A percentile compares a stretch with the other conserved stretches of the same genome.
These are phyloP conservation scores for Drosophila helvetica DNA, from an alignment of 2,888 invertebrate species.

Conservation along the genomic window DNA sequence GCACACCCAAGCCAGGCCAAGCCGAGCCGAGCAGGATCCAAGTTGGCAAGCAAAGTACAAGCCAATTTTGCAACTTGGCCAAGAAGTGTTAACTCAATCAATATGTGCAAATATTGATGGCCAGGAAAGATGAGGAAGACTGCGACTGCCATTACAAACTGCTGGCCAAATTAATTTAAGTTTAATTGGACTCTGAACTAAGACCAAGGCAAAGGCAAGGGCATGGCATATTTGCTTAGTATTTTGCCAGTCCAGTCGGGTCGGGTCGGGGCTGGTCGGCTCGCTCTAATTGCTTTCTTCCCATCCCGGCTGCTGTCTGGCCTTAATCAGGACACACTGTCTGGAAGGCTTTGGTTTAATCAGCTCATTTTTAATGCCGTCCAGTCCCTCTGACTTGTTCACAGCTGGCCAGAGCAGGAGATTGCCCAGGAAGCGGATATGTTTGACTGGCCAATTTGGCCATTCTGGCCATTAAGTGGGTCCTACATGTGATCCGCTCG, in stretches of 20 bases:
- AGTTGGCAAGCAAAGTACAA: constrained; percentile 26
- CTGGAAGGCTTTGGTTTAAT: constrained; percentile 21
- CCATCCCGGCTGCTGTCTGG: background rate
- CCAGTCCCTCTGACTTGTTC: constrained; percentile 10
- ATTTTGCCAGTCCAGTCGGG: constrained; percentile 26
- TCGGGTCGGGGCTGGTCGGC: constrained; percentile 5
- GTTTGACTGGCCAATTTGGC: constrained; percentile 41
- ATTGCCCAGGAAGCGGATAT: background rate
- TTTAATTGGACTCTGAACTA: constrained; percentile 60
- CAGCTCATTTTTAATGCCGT: constrained; percentile 37
- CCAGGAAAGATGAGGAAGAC: background rate
- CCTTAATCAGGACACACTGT: constrained; percentile 43
- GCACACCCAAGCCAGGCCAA: too few species aligned
- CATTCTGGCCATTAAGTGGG: constrained; percentile 55
- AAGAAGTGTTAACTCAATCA: constrained; percentile 75
- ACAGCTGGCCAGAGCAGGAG: constrained; percentile 3
- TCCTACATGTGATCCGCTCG: constrained; percentile 55
- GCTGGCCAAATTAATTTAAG: constrained; percentile 62
- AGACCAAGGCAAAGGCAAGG: background rate
- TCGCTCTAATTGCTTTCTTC: constrained; percentile 33
- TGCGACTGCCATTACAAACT: constrained; percentile 33
- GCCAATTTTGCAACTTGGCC: constrained; percentile 62
- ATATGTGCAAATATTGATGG: constrained; percentile 52
- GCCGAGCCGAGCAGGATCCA: constrained; percentile 13
- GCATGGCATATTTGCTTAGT: constrained; percentile 46